Evolutionary conservation across 2,888 invertebrate genomes (phyloP).

Genomic region (Girardia tigrina): DNA sequence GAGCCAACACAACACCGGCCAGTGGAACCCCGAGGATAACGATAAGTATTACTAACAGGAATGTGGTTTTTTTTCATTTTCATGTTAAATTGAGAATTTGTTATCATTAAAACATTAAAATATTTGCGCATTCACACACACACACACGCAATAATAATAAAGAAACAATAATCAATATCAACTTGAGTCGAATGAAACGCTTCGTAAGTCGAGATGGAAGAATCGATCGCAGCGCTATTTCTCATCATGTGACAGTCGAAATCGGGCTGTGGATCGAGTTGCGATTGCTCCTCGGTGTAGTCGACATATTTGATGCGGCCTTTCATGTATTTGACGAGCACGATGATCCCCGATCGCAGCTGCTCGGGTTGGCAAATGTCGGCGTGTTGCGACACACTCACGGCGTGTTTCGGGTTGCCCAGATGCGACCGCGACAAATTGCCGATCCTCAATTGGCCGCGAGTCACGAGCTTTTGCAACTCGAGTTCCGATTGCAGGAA

Average conservation of each 20-base stretch:
- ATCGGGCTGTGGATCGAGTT: not conserved
- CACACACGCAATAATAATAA: too few relatives aligned
- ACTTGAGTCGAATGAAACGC: conserved; percentile 3
- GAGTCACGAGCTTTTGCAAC: not conserved
- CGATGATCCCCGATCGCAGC: not conserved
- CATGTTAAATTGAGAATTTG: too few relatives aligned
- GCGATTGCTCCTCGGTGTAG: too few relatives aligned
- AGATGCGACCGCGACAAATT: not conserved
- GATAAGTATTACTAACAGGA: too few relatives aligned
- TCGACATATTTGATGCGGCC: not conserved
- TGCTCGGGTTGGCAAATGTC: not conserved
- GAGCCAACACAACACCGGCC: too few relatives aligned
- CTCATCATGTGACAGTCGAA: not conserved
- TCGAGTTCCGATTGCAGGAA: not conserved
- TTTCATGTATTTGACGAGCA: not conserved
- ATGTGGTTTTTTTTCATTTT: too few relatives aligned
- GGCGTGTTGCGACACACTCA: not conserved
- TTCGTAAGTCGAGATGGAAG: not conserved
- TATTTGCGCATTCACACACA: too few relatives aligned
- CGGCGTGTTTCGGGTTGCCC: not conserved
- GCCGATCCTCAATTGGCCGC: not conserved
- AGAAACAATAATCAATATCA: too few relatives aligned
- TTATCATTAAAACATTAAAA: too few relatives aligned
- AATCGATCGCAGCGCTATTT: not conserved
- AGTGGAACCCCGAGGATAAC: too few relatives aligned